Evolutionary conservation across 1,140 invertebrate genomes (phyloP).

Genomic region (Spodoptera litura): DNA sequence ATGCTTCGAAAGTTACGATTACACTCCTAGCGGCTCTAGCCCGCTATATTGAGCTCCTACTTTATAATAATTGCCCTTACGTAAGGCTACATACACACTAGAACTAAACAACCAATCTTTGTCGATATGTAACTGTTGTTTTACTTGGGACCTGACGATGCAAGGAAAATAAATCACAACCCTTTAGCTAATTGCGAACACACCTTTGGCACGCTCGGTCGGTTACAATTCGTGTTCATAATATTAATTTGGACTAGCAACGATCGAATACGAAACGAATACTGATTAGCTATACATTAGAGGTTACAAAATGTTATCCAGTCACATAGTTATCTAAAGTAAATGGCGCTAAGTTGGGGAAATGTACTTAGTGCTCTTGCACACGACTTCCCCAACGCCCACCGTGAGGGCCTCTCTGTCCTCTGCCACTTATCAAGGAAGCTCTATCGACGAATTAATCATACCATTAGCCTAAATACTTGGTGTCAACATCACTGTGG

Average conservation of each 20-base stretch:
- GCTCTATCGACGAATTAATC: background rate
- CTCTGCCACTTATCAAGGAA: constrained; percentile 13
- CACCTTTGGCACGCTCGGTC: constrained; percentile 55
- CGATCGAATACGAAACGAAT: constrained; percentile 47
- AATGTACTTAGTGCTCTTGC: background rate
- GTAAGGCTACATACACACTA: constrained; percentile 46
- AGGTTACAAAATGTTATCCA: constrained; percentile 40
- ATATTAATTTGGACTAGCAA: constrained; percentile 33
- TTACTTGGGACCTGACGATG: constrained; percentile 55
- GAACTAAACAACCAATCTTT: constrained; percentile 66
- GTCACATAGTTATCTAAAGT: constrained; percentile 38
- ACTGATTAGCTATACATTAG: constrained; percentile 30
- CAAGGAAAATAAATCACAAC: constrained; percentile 73
- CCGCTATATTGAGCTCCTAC: constrained; percentile 30
- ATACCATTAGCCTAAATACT: constrained; percentile 10
- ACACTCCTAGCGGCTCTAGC: constrained; percentile 25
- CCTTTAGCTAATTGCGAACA: constrained; percentile 47
- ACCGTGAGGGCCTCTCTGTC: background rate
- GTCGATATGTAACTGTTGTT: constrained; percentile 76
- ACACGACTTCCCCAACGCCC: background rate
- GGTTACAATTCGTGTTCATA: constrained; percentile 47
- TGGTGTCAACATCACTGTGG: background rate
- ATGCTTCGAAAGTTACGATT: constrained; percentile 30
- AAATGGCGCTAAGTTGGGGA: constrained; percentile 29
- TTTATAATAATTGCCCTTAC: constrained; percentile 31